Conservation (phyloP, 1,140 invertebrate genomes). For the Heterodera schachtii region DNA sequence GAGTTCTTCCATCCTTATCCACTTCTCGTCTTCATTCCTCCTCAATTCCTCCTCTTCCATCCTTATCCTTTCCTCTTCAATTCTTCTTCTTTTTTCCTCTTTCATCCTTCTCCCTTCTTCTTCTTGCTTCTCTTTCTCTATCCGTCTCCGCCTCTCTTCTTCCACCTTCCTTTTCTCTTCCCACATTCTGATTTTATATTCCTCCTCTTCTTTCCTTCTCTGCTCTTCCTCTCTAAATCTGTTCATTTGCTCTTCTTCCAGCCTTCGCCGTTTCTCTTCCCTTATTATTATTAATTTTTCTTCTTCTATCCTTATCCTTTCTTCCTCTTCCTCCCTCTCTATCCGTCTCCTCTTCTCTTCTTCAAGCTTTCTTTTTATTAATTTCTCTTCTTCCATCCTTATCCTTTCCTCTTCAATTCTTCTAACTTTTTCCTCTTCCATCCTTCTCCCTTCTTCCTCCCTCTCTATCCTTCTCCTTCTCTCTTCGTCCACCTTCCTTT, state of each 20-base stretch:
- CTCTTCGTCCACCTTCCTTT: slow-evolving; percentile 21
- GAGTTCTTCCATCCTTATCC: not conserved
- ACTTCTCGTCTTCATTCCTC: not conserved
- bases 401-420: not conserved
- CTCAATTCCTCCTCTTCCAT: slow-evolving; percentile 10
- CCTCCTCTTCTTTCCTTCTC: not conserved
- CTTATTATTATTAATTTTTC: not conserved
- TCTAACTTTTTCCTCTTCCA: not conserved
- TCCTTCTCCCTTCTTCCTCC: slow-evolving; percentile 7
- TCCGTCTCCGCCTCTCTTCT: not conserved
- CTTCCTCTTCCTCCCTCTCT: not conserved
- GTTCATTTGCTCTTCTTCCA: not conserved
- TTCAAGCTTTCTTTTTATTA: not conserved
- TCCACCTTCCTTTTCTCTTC: slow-evolving; percentile 14
- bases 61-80: not conserved
- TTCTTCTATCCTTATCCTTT: not conserved
- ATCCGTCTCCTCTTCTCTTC: not conserved
- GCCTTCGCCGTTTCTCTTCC: not conserved
- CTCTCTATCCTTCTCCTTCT: slow-evolving; percentile 5
- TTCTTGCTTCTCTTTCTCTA: not conserved
- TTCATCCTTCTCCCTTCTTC: not conserved
- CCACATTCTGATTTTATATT: not conserved
- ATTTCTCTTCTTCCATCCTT: not conserved
- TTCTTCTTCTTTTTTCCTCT: slow-evolving; percentile 13
- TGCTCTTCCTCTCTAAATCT: slow-evolving; percentile 4